Evolutionary conservation across 2,797 vertebrate genomes (phyloP), one percentile per base, ranked within the genome.

Genomic region (Rhinichthys osculus): DNA sequence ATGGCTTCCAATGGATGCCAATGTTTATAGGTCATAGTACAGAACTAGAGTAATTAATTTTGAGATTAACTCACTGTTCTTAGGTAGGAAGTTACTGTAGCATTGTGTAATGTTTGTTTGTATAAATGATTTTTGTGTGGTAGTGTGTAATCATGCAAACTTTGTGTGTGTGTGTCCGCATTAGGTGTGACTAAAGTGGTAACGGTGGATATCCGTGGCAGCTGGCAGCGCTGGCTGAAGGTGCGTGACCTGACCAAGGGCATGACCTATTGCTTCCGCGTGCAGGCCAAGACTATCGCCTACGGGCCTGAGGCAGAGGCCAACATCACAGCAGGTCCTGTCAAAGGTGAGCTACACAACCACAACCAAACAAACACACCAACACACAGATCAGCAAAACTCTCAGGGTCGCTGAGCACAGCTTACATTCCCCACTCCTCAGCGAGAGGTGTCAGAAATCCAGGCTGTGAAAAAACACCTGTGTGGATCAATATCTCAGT

Each of bases 181-280:
- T 71, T 89, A 99, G 98, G 98, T 10, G 97, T 99, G 88, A 99
- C 96, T 91, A 98, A 98, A 92, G 96, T 98, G 91, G 97, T 99
- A 93, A 99, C 97, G 0, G 98, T 99, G 94, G 97, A 98, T 11
- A 97, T 99, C 80, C 96, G 96, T 86, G 98, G 98, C 50, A 97
- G 96, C 93, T 95, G 97, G 97, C 98, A 97, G 66, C 96, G 95
- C 71, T 99, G 98, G 98, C 91, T 99, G 77, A 98, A 98, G 92
- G 97, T 98, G 81, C 95, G 97, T 57, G 98, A 99, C 89, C 96
- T 99, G 90, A 95, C 95, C 81, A 96, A 95, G 88, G 97, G 97
- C 38, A 91, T 95, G 44, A 97, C 95, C 44, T 99, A 99, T 92
- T 92, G 93, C 78, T 98, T 99, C 94, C 95, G 94, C 1, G 95